Evolutionary conservation across 2,888 invertebrate species (phyloP), one percentile per base, ranked within the genome.

Genomic region (Vesta saturnalis): DNA sequence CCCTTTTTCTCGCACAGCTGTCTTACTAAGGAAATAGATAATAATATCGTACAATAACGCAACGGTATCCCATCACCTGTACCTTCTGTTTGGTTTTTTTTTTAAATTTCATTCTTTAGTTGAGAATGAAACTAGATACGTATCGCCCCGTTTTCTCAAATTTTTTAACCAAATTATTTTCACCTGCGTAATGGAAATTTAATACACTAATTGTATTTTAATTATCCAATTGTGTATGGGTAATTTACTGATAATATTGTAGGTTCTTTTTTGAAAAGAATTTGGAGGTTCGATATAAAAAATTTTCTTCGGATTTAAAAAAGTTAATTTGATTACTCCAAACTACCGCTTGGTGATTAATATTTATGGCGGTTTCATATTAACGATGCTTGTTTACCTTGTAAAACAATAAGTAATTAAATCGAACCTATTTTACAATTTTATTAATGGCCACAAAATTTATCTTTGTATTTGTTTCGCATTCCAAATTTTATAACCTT

Each of bases 51-150:
- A 64, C n/a, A n/a, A n/a, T 39, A 39, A 39, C n/a, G 3, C 66
- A 76, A 77, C 77, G 76, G 77, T 76, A 75, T 73, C 72, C 52
- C n/a, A 60, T 47, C 77, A 76, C 76, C 77, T 77, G 77, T 75
- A 64, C 72, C 68, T 67, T 66, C 49, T 72, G 65, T 70, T 59
- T 67, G 58, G 64, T 23, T 60, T 64, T 65, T 66, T 64, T 59
- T 59, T 52, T 14, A 35, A 52, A 61, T 63, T 62, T 64, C 58
- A 30, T 70, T 73, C 71, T 74, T 65, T 71, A 58, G 73, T 70
- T 74, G 71, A 71, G 60, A 63, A 69, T 70, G 69, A 70, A 71
- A 64, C 61, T 39, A 70, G 72, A 55, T 59, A n/a, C 22, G 56
- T 69, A 73, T 71, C 70, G 61, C 59, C 61, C 19, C 22, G 12